Conservation (phyloP, 2,888 invertebrate genomes). For the Saturnia pavonia region DNA sequence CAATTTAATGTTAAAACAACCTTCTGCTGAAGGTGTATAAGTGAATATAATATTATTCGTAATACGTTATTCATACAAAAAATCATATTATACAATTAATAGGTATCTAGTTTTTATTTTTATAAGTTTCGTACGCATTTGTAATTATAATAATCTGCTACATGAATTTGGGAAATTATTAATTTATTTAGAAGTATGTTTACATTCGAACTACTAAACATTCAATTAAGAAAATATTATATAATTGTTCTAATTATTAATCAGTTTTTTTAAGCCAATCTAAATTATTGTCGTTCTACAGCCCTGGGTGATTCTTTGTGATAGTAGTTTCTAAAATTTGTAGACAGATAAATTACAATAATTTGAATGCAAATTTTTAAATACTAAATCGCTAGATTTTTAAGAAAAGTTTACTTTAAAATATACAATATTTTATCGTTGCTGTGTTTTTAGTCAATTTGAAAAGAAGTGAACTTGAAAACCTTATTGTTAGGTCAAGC, state of each 20-base stretch:
- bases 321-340: no score
- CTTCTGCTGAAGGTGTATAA: no score
- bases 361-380: neutral
- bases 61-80: no score
- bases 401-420: neutral
- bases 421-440: neutral
- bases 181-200: neutral
- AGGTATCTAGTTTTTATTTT: no score
- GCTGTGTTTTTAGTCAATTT: neutral
- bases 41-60: no score
- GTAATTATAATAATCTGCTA: neutral
- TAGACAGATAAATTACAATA: no score
- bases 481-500: conserved; percentile 50
- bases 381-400: neutral
- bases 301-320: neutral
- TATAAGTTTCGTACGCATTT: neutral
- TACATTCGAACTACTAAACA: neutral
- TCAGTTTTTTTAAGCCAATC: neutral
- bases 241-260: neutral
- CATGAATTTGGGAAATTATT: neutral
- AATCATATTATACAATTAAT: no score
- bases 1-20: no score
- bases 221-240: neutral
- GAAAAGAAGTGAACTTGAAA: conserved; percentile 2
- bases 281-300: neutral